A percentile compares a stretch with the other conserved stretches of the same genome.
Conservation (phyloP, 2,888 invertebrate genomes). For the Andrena bicolor region DNA sequence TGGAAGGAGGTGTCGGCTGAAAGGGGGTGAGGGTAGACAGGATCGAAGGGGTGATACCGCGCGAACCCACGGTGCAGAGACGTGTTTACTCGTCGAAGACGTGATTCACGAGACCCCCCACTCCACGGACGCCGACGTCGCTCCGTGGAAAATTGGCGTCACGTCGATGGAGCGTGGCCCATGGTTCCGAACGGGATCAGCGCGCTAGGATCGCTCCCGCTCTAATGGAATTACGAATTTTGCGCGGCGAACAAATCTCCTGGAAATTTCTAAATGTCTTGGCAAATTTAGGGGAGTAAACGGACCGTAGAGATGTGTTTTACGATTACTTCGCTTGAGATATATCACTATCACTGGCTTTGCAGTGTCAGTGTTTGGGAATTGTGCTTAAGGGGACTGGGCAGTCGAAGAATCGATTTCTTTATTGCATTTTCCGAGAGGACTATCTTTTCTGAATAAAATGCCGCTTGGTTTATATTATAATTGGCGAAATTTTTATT, state of each 20-base stretch:
- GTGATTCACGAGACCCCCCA: conserved; percentile 5
- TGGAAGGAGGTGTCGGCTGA: background rate
- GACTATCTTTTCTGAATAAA: too few relatives aligned
- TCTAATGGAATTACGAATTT: conserved; percentile 3
- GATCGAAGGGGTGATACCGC: conserved; percentile 10
- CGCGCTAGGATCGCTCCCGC: background rate
- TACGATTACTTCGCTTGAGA: too few relatives aligned
- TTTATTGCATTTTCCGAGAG: too few relatives aligned
- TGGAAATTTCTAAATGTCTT: background rate
- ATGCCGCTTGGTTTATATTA: too few relatives aligned
- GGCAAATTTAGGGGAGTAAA: background rate
- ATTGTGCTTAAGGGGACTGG: too few relatives aligned
- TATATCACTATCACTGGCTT: too few relatives aligned
- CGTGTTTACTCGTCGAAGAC: conserved; percentile 22
- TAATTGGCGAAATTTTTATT: too few relatives aligned
- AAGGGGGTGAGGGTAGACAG: background rate
- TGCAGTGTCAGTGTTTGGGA: too few relatives aligned
- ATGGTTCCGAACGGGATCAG: background rate
- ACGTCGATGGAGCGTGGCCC: background rate
- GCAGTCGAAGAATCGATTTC: too few relatives aligned
- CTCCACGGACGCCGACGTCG: background rate
- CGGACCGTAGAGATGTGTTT: background rate
- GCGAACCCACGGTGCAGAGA: background rate
- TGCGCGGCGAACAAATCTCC: background rate
- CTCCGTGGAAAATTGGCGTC: background rate